Evolutionary conservation across 2,797 vertebrate species (phyloP), one percentile per base, ranked within the genome.

Genomic region (Mormyrops boulengeri): DNA sequence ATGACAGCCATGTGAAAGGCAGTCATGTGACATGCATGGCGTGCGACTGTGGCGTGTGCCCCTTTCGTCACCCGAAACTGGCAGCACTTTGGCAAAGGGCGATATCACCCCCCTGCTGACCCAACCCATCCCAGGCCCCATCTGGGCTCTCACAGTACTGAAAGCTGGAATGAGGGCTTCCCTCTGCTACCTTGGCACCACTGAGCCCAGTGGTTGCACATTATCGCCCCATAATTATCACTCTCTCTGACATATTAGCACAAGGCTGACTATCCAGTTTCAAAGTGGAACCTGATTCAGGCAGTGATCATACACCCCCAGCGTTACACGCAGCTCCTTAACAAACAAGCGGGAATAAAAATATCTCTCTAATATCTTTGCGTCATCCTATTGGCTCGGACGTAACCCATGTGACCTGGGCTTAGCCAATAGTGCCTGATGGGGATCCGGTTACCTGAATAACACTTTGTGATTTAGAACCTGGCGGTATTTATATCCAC

Each of bases 141-240:
- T 47, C 34, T n/a, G 30, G n/a, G 91, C 88, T 69, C n/a, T 90
- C 88, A 89, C 80, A 38, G 49, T n/a, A 57, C 85, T 91, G 89
- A 73, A 91, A 90, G 12, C 69, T 89, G 90, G 11, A 41, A 89
- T 34, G 90, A 87, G 91, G 92, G 89, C 85, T 92, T 91, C 88
- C 89, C 91, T 92, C 89, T 77, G 4, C 38, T 7, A 4, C 89
- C 44, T 89, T 90, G 89, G 90, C 91, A 92, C 94, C 93, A 93
- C 92, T 93, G 91, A 94, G 94, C 92, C 93, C 93, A 93, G 95
- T 95, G 94, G 93, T 92, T 92, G 91, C 91, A 92, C 94, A 94
- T 96, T 96, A 96, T 94, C 95, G 93, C 95, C 95, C 95, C 94
- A 92, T 96, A 93, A 96, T 94, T 94, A 94, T 93, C 93, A 94